These are phyloP conservation scores for Drosophila willistoni DNA, from an alignment of 1,140 invertebrate species.

Conservation along the genomic window DNA sequence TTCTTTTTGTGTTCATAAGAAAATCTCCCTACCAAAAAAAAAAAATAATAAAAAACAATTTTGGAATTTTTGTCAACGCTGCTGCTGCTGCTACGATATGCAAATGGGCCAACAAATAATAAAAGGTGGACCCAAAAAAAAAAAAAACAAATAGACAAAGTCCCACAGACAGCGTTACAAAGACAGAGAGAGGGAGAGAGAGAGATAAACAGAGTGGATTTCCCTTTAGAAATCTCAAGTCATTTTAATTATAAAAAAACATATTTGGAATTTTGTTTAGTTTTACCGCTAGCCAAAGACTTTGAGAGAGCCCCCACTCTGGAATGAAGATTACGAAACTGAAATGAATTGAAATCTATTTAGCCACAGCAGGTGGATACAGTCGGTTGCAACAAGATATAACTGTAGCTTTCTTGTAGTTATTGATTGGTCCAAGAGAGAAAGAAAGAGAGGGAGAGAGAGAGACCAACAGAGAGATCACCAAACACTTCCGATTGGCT, in stretches of 20 bases:
- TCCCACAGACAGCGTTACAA: neutral
- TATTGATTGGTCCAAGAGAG: constrained; percentile 40
- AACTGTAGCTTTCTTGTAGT: constrained; percentile 21
- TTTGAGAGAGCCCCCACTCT: neutral
- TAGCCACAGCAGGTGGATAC: constrained; percentile 20
- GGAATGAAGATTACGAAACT: constrained; percentile 41
- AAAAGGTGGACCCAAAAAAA: constrained; percentile 9
- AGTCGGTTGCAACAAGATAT: constrained; percentile 28
- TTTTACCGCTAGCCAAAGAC: constrained; percentile 41
- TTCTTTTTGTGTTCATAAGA: constrained; percentile 10
- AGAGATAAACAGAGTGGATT: neutral
- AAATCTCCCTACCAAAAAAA: neutral
- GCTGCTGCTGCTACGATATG: constrained; percentile 8
- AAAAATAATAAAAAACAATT: neutral
- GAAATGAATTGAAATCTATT: constrained; percentile 25
- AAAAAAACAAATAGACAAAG: too few relatives aligned
- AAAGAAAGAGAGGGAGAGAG: neutral
- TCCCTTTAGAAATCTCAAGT: constrained; percentile 7
- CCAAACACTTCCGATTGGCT: constrained; percentile 46
- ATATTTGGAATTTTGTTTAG: constrained; percentile 31
- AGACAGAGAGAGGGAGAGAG: neutral
- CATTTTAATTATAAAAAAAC: constrained; percentile 1
- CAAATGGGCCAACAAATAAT: constrained; percentile 40
- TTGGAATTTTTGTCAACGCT: constrained; percentile 10
- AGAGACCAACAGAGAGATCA: neutral